Evolutionary conservation across 2,797 vertebrate species (phyloP).

Genomic region (Molothrus aeneus): DNA sequence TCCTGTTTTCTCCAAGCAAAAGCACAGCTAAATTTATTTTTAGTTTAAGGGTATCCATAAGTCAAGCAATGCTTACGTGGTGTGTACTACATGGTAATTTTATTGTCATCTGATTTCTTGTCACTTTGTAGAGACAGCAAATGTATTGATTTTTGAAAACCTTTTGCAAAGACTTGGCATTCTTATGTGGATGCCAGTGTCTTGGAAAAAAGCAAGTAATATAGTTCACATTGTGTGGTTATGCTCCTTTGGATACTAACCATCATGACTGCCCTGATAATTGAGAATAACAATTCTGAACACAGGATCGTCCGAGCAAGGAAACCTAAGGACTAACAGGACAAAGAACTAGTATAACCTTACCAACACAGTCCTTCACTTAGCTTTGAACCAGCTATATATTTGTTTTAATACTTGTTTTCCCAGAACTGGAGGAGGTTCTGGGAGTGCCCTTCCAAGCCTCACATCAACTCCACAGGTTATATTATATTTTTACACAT

Average conservation of each 20-base stretch:
- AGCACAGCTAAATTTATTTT: constrained; percentile 44
- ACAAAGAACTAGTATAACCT: not conserved
- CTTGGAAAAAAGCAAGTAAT: constrained; percentile 10
- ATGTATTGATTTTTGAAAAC: constrained; percentile 42
- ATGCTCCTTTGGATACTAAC: constrained; percentile 24
- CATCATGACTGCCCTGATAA: not conserved
- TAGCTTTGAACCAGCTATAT: not conserved
- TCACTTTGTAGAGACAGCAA: constrained; percentile 28
- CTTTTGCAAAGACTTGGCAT: constrained; percentile 24
- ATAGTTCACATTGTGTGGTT: not conserved
- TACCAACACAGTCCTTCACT: not conserved
- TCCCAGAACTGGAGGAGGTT: not conserved
- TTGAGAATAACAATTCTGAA: not conserved
- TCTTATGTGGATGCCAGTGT: not conserved
- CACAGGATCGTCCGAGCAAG: not conserved
- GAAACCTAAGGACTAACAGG: not conserved
- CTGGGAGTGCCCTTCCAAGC: not conserved
- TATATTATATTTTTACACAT: not conserved
- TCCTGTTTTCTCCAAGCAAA: constrained; percentile 52
- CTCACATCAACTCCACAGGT: not conserved
- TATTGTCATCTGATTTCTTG: constrained; percentile 47
- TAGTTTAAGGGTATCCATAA: not conserved
- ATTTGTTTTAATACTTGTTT: not conserved
- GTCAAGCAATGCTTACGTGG: not conserved
- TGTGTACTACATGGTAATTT: constrained; percentile 34